phyloP scores from a whole-genome alignment of 2,888 invertebrate genomes.

The Ophion costatus region DNA sequence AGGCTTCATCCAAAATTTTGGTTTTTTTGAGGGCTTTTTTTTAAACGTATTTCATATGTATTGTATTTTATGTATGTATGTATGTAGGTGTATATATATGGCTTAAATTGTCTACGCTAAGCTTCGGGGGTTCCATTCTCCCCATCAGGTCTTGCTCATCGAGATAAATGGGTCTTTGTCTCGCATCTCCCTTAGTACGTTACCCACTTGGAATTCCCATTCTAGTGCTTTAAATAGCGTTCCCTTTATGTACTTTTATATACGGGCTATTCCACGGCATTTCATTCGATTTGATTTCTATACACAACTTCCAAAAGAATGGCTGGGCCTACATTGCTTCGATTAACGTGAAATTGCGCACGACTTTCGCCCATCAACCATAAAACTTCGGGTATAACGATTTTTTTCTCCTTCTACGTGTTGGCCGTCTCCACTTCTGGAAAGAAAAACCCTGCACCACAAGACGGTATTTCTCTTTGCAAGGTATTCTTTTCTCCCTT shows the following conservation, averaged over 20 bases:
- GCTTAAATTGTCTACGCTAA: constrained; percentile 56
- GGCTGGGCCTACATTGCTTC: no score
- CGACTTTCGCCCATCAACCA: no score
- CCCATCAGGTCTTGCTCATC: constrained; percentile 50
- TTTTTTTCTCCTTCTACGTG: no score
- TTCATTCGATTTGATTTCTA: background rate
- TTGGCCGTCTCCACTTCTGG: no score
- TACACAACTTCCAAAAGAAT: background rate
- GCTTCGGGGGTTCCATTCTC: constrained; percentile 62
- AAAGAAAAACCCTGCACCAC: no score
- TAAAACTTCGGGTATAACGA: no score
- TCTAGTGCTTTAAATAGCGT: background rate
- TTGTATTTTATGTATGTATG: background rate
- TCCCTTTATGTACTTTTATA: background rate
- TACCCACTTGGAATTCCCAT: constrained; percentile 31
- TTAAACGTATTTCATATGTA: background rate
- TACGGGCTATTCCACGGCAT: constrained; percentile 4
- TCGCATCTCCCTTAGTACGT: constrained; percentile 40
- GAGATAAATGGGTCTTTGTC: constrained; percentile 75
- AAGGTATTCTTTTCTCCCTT: no score
- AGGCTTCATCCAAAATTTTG: no score
- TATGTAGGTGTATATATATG: background rate
- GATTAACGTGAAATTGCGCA: no score
- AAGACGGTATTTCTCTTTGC: no score
- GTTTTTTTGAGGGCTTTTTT: no score